phyloP scores from a whole-genome alignment of 2,113 vertebrate species.

The Jacana jacana region DNA sequence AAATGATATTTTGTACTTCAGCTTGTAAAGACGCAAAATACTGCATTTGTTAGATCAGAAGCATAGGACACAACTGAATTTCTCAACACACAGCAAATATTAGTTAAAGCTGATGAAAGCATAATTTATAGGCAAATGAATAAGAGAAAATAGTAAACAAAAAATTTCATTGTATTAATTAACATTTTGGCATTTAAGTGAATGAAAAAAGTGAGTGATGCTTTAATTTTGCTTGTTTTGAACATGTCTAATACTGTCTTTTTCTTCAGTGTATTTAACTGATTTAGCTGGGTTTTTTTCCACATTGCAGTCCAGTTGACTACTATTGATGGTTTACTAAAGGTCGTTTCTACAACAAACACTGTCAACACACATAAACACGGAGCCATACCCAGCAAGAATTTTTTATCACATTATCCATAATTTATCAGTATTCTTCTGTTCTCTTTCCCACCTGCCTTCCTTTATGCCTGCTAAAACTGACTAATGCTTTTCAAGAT shows the following conservation, averaged over 20 bases:
- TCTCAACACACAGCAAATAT: not conserved
- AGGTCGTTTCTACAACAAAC: not conserved
- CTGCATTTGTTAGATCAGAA: not conserved
- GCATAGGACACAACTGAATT: not conserved
- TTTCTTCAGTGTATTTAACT: not conserved
- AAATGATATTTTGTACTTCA: not conserved
- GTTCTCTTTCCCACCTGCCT: not conserved
- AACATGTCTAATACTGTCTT: not conserved
- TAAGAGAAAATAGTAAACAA: not conserved
- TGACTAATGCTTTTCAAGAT: not conserved
- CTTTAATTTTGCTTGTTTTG: not conserved
- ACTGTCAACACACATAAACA: not conserved
- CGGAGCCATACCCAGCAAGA: not conserved
- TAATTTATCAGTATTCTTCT: not conserved
- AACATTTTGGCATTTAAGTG: not conserved
- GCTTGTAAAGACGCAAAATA: not conserved
- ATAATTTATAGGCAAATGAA: not conserved
- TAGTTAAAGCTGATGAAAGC: not conserved
- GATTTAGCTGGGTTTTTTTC: not conserved
- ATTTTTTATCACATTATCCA: not conserved
- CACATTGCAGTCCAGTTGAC: not conserved
- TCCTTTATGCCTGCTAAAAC: not conserved
- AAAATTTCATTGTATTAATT: not conserved
- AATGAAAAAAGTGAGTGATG: accelerated
- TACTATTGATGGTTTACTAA: not conserved